These are phyloP conservation scores for Athrips mouffetella DNA, from an alignment of 2,888 invertebrate genomes.

Conservation along the genomic window DNA sequence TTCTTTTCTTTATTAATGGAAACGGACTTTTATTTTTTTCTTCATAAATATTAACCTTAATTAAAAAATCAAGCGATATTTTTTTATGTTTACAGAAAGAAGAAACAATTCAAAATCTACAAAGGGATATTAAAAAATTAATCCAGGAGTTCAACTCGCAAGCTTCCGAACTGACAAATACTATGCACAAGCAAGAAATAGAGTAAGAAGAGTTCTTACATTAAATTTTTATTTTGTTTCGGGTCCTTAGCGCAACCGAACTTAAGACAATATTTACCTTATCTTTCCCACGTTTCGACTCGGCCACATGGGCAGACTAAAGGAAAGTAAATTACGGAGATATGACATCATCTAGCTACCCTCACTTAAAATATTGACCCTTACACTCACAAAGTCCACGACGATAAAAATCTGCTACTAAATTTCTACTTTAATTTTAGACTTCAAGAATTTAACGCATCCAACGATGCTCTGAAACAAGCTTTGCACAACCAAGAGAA, in stretches of 20 bases:
- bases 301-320: too few species aligned
- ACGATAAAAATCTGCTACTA: too few species aligned
- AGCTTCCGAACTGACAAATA: conserved; percentile 30
- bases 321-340: too few species aligned
- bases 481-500: conserved; percentile 38
- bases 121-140: conserved; percentile 35
- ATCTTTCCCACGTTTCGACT: too few species aligned
- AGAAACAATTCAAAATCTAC: conserved; percentile 29
- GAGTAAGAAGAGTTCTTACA: conserved; percentile 30
- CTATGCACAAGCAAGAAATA: conserved; percentile 32
- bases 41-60: too few species aligned
- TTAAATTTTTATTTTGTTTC: background rate
- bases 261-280: too few species aligned
- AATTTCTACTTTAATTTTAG: conserved; percentile 23
- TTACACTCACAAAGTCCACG: too few species aligned
- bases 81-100: conserved; percentile 33
- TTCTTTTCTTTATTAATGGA: too few species aligned
- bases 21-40: too few species aligned
- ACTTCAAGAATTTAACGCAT: conserved; percentile 31
- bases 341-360: too few species aligned
- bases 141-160: conserved; percentile 34
- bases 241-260: too few species aligned
- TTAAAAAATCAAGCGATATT: background rate
- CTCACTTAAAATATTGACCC: too few species aligned
- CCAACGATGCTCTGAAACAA: conserved; percentile 33